Evolutionary conservation across 2,888 invertebrate species (phyloP).

Genomic region (Apocheima hispidaria): DNA sequence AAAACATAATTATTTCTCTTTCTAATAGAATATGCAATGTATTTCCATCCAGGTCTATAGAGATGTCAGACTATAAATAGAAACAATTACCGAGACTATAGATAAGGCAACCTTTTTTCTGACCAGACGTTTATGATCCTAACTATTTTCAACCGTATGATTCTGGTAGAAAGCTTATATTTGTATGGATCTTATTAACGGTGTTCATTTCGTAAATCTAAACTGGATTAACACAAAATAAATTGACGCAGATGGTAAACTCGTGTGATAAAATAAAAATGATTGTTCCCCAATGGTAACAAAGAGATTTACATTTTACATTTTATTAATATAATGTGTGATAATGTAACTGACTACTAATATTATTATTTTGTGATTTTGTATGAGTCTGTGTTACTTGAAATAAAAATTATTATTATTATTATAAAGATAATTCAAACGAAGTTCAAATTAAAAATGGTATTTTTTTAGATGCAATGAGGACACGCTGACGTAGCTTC

Average conservation of each 20-base stretch:
- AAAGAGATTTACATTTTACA: too few relatives aligned
- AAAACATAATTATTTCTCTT: neutral
- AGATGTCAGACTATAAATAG: conserved; percentile 39
- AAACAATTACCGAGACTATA: conserved; percentile 45
- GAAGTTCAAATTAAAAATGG: too few relatives aligned
- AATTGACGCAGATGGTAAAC: neutral
- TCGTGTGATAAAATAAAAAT: neutral
- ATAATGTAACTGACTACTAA: too few relatives aligned
- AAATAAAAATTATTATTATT: too few relatives aligned
- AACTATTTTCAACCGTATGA: conserved; percentile 3
- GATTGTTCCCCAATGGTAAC: too few relatives aligned
- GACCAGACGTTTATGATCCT: neutral
- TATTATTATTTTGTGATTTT: too few relatives aligned
- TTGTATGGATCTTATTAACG: neutral
- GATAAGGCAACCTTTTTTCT: conserved; percentile 33
- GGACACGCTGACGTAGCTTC: too few relatives aligned
- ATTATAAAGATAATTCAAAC: too few relatives aligned
- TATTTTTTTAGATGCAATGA: too few relatives aligned
- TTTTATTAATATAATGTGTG: too few relatives aligned
- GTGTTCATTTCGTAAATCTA: conserved; percentile 9
- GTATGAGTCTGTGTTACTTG: too few relatives aligned
- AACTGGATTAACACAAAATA: conserved; percentile 45
- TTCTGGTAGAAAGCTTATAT: conserved; percentile 8
- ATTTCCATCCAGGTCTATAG: conserved; percentile 19
- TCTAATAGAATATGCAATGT: conserved; percentile 1